These are phyloP conservation scores for Adelges cooleyi DNA, from an alignment of 1,140 invertebrate species.

Conservation along the genomic window DNA sequence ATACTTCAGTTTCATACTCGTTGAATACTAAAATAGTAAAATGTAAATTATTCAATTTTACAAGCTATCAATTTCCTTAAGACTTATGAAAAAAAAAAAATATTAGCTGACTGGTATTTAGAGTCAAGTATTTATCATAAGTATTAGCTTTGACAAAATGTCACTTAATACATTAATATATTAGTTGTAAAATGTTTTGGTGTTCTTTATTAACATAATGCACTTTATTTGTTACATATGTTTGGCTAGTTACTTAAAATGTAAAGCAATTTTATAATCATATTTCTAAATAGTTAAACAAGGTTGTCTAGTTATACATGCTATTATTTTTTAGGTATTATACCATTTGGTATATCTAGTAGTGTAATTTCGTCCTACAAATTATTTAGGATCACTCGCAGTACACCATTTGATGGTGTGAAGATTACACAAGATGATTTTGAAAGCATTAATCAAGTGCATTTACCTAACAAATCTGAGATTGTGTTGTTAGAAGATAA, in stretches of 20 bases:
- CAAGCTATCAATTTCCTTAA: too few relatives aligned
- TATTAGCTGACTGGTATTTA: too few relatives aligned
- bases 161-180: neutral
- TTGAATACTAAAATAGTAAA: too few relatives aligned
- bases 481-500: constrained; percentile 8
- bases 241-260: constrained; percentile 12
- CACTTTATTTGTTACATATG: constrained; percentile 15
- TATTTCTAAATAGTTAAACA: neutral
- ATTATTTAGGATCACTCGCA: neutral
- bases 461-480: neutral
- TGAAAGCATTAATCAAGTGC: neutral
- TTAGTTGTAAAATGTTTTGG: neutral
- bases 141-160: neutral
- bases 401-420: neutral
- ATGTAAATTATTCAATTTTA: too few relatives aligned
- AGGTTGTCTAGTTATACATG: neutral
- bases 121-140: too few relatives aligned
- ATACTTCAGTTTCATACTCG: too few relatives aligned
- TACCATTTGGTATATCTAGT: neutral
- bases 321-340: neutral
- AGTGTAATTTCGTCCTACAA: neutral
- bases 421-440: neutral
- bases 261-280: neutral
- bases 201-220: neutral
- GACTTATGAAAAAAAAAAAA: too few relatives aligned